These are phyloP conservation scores for Scatophagus argus DNA, from an alignment of 2,113 vertebrate genomes.

Conservation along the genomic window DNA sequence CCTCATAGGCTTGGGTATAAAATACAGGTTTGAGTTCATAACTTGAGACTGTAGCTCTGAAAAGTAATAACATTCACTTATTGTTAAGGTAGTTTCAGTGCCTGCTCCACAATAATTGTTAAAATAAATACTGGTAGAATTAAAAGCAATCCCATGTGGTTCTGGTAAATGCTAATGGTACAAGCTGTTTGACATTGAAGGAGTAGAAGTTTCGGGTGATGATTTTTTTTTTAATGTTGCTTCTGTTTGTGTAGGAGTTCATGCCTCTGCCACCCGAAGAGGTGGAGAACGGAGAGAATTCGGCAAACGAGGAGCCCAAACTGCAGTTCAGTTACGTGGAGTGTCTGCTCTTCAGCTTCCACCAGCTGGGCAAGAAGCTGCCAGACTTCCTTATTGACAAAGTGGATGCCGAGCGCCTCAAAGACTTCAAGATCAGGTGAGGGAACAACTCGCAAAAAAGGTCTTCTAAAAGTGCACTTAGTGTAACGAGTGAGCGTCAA, in stretches of 20 bases:
- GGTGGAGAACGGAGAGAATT: slow-evolving; percentile 95
- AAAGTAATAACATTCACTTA: not conserved
- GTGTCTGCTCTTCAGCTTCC: slow-evolving; percentile 95
- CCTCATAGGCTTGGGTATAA: not conserved
- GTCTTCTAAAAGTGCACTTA: too few relatives aligned
- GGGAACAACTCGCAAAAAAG: not conserved
- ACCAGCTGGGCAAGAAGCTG: slow-evolving; percentile 96
- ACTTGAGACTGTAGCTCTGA: too few relatives aligned
- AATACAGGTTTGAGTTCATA: too few relatives aligned
- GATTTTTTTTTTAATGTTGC: slow-evolving; percentile 7
- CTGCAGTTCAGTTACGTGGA: slow-evolving; percentile 98
- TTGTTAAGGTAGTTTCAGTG: not conserved
- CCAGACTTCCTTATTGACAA: slow-evolving; percentile 97
- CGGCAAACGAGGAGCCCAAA: slow-evolving; percentile 93
- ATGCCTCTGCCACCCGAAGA: slow-evolving; percentile 98
- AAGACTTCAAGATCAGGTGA: slow-evolving; percentile 99
- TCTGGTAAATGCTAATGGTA: not conserved
- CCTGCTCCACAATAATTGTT: not conserved
- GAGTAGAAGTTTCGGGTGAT: not conserved
- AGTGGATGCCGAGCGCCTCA: slow-evolving; percentile 94
- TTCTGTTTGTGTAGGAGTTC: slow-evolving; percentile 86
- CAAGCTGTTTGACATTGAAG: not conserved
- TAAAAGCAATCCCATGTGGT: not conserved
- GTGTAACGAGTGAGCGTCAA: not conserved
- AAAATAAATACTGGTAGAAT: not conserved